Percentiles rank a stretch among this genome's conserved stretches.
Conservation (phyloP, 2,888 invertebrate genomes). For the Agelastica alni region DNA sequence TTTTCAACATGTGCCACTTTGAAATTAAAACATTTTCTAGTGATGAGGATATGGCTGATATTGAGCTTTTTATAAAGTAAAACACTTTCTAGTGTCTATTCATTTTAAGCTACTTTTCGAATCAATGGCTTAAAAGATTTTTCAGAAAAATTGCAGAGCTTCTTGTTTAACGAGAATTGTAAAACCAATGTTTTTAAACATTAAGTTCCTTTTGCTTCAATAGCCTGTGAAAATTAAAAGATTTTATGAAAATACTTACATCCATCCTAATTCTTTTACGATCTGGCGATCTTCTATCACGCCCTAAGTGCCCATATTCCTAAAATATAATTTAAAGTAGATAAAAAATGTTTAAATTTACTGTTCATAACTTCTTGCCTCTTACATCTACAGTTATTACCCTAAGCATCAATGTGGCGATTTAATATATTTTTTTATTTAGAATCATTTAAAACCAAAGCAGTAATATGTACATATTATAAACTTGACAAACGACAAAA, state of each 20-base stretch:
- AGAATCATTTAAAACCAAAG: no score
- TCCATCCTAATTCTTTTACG: conserved; percentile 67
- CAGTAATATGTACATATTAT: no score
- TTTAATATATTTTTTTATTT: no score
- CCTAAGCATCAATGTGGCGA: no score
- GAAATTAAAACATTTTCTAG: background rate
- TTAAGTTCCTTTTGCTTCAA: conserved; percentile 2
- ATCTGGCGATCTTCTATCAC: conserved; percentile 67
- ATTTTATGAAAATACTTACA: conserved; percentile 53
- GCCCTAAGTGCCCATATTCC: conserved; percentile 53
- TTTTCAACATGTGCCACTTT: background rate
- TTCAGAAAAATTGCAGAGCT: background rate
- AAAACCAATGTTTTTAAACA: no score
- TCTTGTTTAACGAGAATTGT: no score
- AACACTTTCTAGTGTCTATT: conserved; percentile 2
- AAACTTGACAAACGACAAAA: no score
- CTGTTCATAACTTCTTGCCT: no score
- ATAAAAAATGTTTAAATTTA: no score
- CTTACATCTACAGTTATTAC: no score
- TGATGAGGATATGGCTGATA: no score
- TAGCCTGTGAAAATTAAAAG: conserved; percentile 19
- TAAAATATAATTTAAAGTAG: conserved; percentile 2
- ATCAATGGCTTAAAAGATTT: background rate
- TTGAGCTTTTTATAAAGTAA: background rate
- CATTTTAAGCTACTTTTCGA: no score